A percentile compares a stretch with the other conserved stretches of the same genome.
Evolutionary conservation across 2,113 vertebrate species (phyloP).

Genomic region (Tapirus terrestris): DNA sequence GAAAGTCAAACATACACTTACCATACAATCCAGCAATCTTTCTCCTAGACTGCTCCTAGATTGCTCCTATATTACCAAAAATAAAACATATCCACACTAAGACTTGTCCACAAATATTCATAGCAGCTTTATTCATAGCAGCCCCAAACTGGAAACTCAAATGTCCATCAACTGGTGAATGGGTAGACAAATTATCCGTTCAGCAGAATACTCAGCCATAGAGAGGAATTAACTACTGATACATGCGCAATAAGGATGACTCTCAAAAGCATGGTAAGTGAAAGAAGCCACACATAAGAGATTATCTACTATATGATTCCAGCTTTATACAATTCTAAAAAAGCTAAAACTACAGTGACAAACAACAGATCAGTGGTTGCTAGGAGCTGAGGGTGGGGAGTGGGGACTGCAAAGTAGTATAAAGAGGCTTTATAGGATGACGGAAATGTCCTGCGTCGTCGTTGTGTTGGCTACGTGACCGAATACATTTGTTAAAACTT

Average conservation of each 20-base stretch:
- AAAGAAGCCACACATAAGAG: background rate
- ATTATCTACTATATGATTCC: background rate
- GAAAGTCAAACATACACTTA: background rate
- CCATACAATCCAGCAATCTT: background rate
- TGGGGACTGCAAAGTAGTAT: background rate
- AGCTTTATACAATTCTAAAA: background rate
- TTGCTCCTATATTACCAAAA: background rate
- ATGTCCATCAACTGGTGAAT: background rate
- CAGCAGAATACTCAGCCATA: background rate
- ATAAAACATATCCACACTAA: background rate
- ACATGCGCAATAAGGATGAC: background rate
- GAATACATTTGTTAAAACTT: background rate
- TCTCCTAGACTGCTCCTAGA: background rate
- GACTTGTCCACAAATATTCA: background rate
- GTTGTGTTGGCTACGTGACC: background rate
- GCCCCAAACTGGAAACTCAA: background rate
- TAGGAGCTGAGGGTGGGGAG: background rate
- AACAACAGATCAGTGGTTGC: background rate
- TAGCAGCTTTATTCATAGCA: background rate
- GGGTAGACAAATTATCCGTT: background rate
- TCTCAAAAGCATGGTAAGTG: background rate
- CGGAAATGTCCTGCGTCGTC: background rate
- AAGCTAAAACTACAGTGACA: background rate
- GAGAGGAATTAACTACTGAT: background rate
- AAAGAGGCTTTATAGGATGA: background rate